Evolutionary conservation across 2,113 vertebrate species (phyloP).

Genomic region (Gulo gulo): DNA sequence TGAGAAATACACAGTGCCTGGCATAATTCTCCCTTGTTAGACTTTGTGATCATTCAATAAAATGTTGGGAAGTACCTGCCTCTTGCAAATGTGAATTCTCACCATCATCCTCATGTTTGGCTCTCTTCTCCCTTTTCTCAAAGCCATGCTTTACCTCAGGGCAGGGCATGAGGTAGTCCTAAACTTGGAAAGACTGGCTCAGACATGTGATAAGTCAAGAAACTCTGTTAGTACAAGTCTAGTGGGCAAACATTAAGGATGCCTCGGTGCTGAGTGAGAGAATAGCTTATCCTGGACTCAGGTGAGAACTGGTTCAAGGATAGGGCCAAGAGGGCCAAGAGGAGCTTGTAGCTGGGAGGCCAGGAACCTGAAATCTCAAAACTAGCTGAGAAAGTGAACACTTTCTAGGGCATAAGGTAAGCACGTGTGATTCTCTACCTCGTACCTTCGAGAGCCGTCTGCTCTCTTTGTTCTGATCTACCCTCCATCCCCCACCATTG

Average conservation of each 20-base stretch:
- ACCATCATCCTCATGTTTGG: background rate
- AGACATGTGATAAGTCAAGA: background rate
- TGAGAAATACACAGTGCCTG: background rate
- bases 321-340: background rate
- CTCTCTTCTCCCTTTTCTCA: background rate
- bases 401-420: background rate
- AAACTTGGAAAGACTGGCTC: background rate
- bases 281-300: background rate
- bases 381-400: background rate
- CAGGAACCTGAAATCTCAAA: background rate
- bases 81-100: background rate
- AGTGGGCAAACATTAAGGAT: background rate
- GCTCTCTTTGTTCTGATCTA: background rate
- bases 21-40: background rate
- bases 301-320: background rate
- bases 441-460: background rate
- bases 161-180: background rate
- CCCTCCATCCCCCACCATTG: background rate
- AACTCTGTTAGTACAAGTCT: background rate
- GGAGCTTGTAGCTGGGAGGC: background rate
- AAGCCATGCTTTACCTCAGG: background rate
- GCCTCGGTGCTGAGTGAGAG: background rate
- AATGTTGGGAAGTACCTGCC: background rate
- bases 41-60: background rate
- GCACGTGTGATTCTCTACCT: rapidly evolving